These are phyloP conservation scores for Acanthosepion esculentum DNA, from an alignment of 2,888 invertebrate species.

Conservation along the genomic window DNA sequence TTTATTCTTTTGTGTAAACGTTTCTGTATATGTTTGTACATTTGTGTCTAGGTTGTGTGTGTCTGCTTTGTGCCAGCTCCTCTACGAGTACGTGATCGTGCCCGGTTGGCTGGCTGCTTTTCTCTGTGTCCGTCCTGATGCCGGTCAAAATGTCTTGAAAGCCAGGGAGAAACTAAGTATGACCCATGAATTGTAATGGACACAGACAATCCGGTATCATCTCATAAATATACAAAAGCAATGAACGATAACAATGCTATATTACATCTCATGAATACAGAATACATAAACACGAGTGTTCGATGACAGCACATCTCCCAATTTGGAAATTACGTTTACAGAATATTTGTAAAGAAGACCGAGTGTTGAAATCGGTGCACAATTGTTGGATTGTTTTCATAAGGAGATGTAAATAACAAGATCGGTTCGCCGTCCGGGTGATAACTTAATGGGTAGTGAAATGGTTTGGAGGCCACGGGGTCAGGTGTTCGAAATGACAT, in stretches of 20 bases:
- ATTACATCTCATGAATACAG: conserved; percentile 10
- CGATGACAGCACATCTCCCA: conserved; percentile 21
- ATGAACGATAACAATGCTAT: conserved; percentile 2
- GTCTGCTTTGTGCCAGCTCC: background rate
- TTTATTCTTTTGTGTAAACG: background rate
- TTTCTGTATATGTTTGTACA: background rate
- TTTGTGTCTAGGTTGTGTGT: background rate
- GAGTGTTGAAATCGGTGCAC: background rate
- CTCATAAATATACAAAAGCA: conserved; percentile 23
- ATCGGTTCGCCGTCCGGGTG: background rate
- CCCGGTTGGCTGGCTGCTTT: background rate
- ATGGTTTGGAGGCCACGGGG: background rate
- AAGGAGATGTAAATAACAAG: background rate
- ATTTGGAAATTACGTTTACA: background rate
- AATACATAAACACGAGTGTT: background rate
- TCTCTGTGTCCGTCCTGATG: background rate
- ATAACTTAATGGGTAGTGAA: background rate
- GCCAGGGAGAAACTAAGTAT: background rate
- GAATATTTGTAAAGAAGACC: background rate
- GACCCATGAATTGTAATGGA: background rate
- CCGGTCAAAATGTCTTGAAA: background rate
- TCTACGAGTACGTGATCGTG: background rate
- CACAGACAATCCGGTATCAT: background rate
- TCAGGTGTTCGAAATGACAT: background rate
- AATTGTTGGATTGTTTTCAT: background rate